phyloP scores from a whole-genome alignment of 2,888 invertebrate genomes.

The Trichogramma dendrolimi region DNA sequence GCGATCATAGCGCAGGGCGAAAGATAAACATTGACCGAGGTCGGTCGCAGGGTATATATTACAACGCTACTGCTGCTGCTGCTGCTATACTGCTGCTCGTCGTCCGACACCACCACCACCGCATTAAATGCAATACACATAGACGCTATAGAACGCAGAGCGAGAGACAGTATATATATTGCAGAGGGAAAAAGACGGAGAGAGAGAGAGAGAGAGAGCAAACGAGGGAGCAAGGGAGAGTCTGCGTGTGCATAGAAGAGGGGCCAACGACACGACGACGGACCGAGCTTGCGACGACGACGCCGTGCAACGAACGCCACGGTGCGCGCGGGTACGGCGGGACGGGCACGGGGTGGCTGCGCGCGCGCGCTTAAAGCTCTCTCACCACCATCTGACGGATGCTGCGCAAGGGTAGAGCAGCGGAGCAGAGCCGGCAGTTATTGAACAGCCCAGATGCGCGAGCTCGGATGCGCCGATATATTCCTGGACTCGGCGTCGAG shows the following conservation, averaged over 20 bases:
- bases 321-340: background rate
- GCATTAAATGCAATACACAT: too few species aligned
- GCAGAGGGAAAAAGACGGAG: background rate
- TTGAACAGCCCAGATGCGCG: conserved; percentile 52
- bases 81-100: too few species aligned
- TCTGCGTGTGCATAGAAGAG: background rate
- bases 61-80: too few species aligned
- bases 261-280: conserved; percentile 21
- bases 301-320: background rate
- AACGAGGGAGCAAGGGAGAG: background rate
- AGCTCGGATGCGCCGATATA: conserved; percentile 47
- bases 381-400: conserved; percentile 49
- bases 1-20: too few species aligned
- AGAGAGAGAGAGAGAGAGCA: background rate
- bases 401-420: conserved; percentile 42
- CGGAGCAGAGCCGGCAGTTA: conserved; percentile 36
- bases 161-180: too few species aligned
- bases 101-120: too few species aligned
- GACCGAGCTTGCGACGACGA: conserved; percentile 15
- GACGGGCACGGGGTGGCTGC: background rate
- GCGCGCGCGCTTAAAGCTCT: background rate
- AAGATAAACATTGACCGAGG: too few species aligned
- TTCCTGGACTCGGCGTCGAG: conserved; percentile 35
- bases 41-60: too few species aligned
- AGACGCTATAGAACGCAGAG: too few species aligned